Evolutionary conservation across 2,888 invertebrate species (phyloP).

Genomic region (Chymomyza amoena): DNA sequence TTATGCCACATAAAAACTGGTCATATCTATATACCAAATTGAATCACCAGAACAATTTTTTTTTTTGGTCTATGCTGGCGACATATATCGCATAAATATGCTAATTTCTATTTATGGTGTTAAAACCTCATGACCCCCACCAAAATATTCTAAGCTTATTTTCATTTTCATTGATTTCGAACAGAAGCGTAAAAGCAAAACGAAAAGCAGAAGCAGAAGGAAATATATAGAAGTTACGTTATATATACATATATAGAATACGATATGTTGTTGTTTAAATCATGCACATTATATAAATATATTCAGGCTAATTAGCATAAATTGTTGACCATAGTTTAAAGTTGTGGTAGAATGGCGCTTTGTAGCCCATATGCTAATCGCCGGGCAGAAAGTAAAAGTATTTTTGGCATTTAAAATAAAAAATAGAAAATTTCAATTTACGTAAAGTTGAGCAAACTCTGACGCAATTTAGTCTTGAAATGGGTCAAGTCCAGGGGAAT

Average conservation of each 20-base stretch:
- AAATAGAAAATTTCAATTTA: neutral
- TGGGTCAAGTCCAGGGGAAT: neutral
- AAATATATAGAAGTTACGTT: neutral
- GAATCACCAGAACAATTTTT: constrained; percentile 33
- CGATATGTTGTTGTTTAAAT: neutral
- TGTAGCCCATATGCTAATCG: neutral
- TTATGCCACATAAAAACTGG: constrained; percentile 31
- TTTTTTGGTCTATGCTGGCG: constrained; percentile 39
- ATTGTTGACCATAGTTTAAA: constrained; percentile 1
- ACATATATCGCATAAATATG: constrained; percentile 58
- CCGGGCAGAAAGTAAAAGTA: constrained; percentile 6
- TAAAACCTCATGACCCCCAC: neutral
- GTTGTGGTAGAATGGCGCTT: neutral
- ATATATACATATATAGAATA: neutral
- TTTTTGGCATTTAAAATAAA: neutral
- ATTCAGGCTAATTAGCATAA: constrained; percentile 16
- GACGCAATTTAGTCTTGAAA: neutral
- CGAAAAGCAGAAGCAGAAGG: neutral
- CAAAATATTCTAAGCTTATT: constrained; percentile 28
- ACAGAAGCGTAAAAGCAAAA: neutral
- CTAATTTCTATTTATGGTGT: constrained; percentile 41
- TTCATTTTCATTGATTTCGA: constrained; percentile 26
- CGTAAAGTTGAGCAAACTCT: neutral
- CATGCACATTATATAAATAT: neutral
- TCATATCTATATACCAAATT: constrained; percentile 42